Base-by-base conservation (phyloP, 1,140 invertebrate genomes). In the Cydia amplana region DNA sequence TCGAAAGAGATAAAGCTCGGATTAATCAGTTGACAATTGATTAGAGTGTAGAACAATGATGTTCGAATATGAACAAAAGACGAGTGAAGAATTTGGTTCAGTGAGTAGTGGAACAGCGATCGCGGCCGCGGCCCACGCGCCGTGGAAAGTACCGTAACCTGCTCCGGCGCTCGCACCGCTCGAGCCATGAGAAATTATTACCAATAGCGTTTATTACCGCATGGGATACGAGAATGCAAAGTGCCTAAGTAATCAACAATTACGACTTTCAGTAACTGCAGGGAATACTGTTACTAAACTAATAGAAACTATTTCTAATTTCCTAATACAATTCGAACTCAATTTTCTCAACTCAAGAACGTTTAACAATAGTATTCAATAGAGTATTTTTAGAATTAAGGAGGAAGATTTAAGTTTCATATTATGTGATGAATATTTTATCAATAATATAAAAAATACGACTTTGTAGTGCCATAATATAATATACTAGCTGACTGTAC, bases 101-200 rank as follows among this genome's bases (percentile, higher is more conserved):
- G 65, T 76, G 73, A 70, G 36, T 64, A 43, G 49, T 74, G 73
- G 74, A 23, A 43, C 32, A 28, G 40, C 16, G 65, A 70, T 70
- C 67, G 73, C 32, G 28, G 74, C 51, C 46, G 63, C 72, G 70
- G 74, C 79, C 51, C 76, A 32, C 65, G 75, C 74, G 75, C 73
- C 73, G 77, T 79, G 75, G 78, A 83, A 86, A 82, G 82, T 85
- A 85, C 83, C 81, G 85, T 87, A 82, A 82, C 78, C 76, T 72
- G 70, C 64, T 65, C 64, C 25, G 25, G 2, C 65, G 65, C 65
- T 16, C 16, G 78, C 63, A 77, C 75, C 75, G 74, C 77, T 70
- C 79, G 77, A 23, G 23, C 65, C 28, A 36, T 36, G 28, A 36
- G 32, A 18, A 70, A 70, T 70, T 70, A 70, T 70, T 36, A 70